phyloP scores from a whole-genome alignment of 2,797 vertebrate genomes.

The Malacoraja senta region DNA sequence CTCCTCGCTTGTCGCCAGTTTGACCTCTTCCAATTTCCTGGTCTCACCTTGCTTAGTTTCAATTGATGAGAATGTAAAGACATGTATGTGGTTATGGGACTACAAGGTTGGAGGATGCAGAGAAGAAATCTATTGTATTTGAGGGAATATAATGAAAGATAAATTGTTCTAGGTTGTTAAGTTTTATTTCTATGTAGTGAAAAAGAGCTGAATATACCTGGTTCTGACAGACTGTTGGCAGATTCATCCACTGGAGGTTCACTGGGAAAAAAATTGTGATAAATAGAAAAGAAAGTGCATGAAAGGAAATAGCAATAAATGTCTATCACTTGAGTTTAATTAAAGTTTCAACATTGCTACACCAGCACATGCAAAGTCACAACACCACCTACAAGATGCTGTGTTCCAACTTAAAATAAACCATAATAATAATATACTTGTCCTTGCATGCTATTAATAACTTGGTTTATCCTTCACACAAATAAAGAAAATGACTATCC shows the following conservation, averaged over 20 bases:
- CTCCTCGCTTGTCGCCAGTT: no score
- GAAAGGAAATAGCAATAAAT: slow-evolving; percentile 1
- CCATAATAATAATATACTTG: slow-evolving; percentile 28
- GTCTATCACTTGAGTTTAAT: slow-evolving; percentile 21
- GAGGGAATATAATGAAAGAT: neutral
- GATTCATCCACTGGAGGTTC: neutral
- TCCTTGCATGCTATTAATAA: slow-evolving; percentile 31
- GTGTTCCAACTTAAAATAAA: slow-evolving; percentile 36
- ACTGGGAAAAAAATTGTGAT: neutral
- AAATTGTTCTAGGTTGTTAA: neutral
- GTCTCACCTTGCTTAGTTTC: no score
- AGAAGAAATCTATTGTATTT: no score
- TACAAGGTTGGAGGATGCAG: no score
- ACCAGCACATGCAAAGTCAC: slow-evolving; percentile 20
- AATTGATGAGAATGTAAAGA: no score
- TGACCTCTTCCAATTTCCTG: no score
- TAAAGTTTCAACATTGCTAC: slow-evolving; percentile 21
- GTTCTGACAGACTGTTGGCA: neutral
- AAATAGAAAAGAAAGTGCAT: neutral
- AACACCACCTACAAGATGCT: slow-evolving; percentile 16
- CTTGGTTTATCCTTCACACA: slow-evolving; percentile 15
- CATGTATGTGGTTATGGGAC: no score
- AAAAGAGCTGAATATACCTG: neutral
- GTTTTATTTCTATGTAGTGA: neutral
- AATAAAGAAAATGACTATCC: slow-evolving; percentile 17